Base-by-base conservation (phyloP, 2,888 invertebrate genomes). In the Ceramica pisi region DNA sequence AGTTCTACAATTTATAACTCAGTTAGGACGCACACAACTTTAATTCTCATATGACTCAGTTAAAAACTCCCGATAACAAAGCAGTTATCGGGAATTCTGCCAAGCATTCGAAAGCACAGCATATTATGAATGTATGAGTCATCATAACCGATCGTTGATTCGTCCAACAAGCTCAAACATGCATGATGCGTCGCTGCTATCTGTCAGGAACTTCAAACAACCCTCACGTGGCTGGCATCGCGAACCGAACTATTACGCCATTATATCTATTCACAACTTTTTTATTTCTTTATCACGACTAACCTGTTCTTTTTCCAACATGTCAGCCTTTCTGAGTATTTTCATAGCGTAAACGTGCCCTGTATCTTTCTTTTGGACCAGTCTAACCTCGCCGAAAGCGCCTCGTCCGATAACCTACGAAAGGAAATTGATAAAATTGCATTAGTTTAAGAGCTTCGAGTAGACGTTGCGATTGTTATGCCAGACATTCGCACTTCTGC, bases 311-410 rank as follows among this genome's bases (percentile, higher is more conserved):
- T 99, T 99, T 93, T 99, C 99, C 70, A 99, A 96, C 99, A 99
- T 99, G 92, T 99, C 99, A 7, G 99, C 98, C 93, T 99, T 99
- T 82, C 99, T 97, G 70, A 99, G 97, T 91, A 99, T 99, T 96
- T 99, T 99, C 99, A 99, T 99, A 51, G 99, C 99, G 94, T 99
- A 99, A 65, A 99, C 99, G 95, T 99, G 99, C 7, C 99, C 99
- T 2, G 99, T 99, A 94, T 99, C 99, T 94, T 99, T 99, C 95
- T 99, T 99, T 96, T 99, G 99, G 67, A 99, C 99, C 75, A 99
- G 97, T 82, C 99, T 98, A 70, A 99, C 99, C 95, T 99, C 98
- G 38, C 99, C 98, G 91, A 99, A 99, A 60, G 98, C 99, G 56
- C 98, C 99, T 85, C 98, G 97, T n/a, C 98, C 99, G 88, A 98